A percentile compares a stretch with the other conserved stretches of the same genome.
Evolutionary conservation across 2,113 vertebrate species (phyloP).

Genomic region (Oncorhynchus gorbuscha): DNA sequence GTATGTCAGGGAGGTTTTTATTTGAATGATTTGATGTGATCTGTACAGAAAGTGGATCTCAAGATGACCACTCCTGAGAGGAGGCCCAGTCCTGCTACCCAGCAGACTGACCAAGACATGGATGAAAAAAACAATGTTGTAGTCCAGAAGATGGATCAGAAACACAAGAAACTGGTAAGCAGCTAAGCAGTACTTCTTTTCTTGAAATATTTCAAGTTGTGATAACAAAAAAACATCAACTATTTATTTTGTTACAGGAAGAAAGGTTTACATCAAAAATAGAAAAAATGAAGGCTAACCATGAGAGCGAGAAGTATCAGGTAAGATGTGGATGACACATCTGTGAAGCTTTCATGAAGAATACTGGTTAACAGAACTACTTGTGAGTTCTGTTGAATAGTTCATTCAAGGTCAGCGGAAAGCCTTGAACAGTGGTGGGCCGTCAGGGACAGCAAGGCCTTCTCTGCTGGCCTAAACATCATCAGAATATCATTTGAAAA

Average conservation of each 20-base stretch:
- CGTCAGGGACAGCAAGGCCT: no score
- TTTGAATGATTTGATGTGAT: background rate
- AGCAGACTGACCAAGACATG: background rate
- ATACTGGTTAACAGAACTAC: no score
- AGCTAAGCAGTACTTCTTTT: background rate
- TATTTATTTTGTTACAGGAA: slow-evolving; percentile 69
- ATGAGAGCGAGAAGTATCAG: slow-evolving; percentile 81
- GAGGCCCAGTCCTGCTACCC: background rate
- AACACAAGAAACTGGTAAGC: slow-evolving; percentile 83
- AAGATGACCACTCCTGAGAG: background rate
- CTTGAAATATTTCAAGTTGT: background rate
- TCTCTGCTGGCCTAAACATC: no score
- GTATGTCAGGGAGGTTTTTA: background rate
- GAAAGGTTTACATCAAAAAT: slow-evolving; percentile 79
- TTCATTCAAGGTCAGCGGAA: background rate
- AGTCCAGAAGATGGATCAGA: slow-evolving; percentile 74
- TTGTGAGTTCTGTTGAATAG: no score
- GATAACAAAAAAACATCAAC: background rate
- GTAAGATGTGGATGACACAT: slow-evolving; percentile 55
- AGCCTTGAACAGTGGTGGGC: background rate
- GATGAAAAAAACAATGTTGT: slow-evolving; percentile 47
- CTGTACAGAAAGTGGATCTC: background rate
- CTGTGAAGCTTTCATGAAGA: background rate
- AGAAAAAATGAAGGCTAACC: slow-evolving; percentile 73
- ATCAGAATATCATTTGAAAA: no score